phyloP scores from a whole-genome alignment of 2,113 vertebrate genomes.

The Podarcis cretensis region DNA sequence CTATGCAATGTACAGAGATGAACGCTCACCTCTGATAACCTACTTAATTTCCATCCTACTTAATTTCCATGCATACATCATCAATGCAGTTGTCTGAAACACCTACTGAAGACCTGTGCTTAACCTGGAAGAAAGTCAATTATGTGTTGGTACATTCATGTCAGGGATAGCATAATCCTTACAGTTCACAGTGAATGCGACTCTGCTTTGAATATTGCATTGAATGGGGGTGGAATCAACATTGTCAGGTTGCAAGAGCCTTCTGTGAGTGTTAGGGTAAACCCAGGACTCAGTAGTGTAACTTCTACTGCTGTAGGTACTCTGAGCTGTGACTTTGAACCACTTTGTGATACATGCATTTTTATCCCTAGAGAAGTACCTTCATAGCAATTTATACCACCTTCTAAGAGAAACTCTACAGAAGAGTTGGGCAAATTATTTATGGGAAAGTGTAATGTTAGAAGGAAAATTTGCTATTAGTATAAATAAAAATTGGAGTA shows the following conservation, averaged over 20 bases:
- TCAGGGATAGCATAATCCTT: not conserved
- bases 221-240: not conserved
- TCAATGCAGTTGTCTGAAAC: not conserved
- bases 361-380: not conserved
- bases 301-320: too few relatives aligned
- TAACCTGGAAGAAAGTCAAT: not conserved
- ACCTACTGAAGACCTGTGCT: not conserved
- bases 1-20: not conserved
- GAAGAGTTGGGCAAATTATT: not conserved
- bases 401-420: not conserved
- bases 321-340: not conserved
- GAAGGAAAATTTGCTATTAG: too few relatives aligned
- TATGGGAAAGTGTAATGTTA: too few relatives aligned
- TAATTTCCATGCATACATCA: not conserved
- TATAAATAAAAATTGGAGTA: too few relatives aligned
- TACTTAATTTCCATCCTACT: not conserved
- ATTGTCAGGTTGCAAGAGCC: too few relatives aligned
- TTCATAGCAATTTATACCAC: not conserved
- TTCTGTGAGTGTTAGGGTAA: too few relatives aligned
- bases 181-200: not conserved
- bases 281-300: too few relatives aligned
- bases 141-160: not conserved
- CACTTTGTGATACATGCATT: not conserved
- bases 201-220: not conserved
- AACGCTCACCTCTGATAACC: not conserved